phyloP scores from a whole-genome alignment of 2,113 vertebrate genomes.

The Rhynchomys soricoides region DNA sequence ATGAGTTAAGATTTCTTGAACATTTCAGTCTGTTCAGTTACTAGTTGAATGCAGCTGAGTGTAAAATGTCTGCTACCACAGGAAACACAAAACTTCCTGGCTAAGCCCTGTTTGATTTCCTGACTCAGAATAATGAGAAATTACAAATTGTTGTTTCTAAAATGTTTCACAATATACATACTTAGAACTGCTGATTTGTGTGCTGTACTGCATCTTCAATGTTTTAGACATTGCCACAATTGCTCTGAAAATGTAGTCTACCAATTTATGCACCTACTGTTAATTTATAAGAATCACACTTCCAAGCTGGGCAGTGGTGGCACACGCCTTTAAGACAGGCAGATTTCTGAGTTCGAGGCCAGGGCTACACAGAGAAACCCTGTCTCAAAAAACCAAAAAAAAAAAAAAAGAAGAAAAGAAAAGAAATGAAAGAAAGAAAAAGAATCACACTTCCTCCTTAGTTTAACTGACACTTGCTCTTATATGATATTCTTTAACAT shows the following conservation, averaged over 20 bases:
- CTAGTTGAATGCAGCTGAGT: neutral
- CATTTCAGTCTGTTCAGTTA: neutral
- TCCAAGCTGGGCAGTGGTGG: too few species aligned
- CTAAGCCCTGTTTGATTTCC: neutral
- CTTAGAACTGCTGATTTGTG: neutral
- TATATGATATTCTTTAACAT: neutral
- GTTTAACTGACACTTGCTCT: neutral
- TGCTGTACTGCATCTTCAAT: neutral
- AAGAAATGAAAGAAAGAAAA: too few species aligned
- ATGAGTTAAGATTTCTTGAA: neutral
- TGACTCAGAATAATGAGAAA: constrained; percentile 20
- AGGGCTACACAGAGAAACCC: too few species aligned
- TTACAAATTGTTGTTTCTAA: neutral
- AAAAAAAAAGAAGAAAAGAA: too few species aligned
- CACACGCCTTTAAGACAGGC: too few species aligned
- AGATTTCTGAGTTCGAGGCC: too few species aligned
- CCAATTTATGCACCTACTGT: neutral
- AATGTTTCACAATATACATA: neutral
- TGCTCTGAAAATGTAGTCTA: neutral
- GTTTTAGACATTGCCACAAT: neutral
- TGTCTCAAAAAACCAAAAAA: too few species aligned
- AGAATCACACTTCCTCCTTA: neutral
- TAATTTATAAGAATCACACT: neutral
- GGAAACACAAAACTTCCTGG: neutral
- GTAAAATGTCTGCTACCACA: neutral